Conservation (phyloP, 1,140 invertebrate species). For the Nephila pilipes region DNA sequence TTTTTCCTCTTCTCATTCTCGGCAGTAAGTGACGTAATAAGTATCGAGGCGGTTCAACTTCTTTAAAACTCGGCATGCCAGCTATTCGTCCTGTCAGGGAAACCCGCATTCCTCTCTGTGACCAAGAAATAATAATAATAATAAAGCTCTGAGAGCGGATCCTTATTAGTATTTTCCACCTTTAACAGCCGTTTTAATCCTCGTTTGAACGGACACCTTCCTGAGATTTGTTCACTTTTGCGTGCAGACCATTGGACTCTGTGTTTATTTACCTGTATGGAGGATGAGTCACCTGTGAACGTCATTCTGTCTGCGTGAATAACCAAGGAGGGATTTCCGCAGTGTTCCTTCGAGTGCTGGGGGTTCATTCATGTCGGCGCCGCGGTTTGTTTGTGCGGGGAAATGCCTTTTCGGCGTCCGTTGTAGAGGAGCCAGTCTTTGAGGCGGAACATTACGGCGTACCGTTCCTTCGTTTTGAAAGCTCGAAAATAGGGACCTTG, state of each 20-base stretch:
- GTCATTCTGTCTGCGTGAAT: constrained; percentile 34
- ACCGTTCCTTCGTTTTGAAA: not conserved
- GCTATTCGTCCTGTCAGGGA: constrained; percentile 24
- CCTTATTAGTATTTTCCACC: not conserved
- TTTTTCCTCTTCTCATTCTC: not conserved
- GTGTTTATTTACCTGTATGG: not conserved
- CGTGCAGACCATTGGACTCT: no score
- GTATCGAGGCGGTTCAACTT: constrained; percentile 1
- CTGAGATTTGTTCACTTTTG: no score
- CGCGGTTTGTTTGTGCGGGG: not conserved
- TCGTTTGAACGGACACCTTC: not conserved
- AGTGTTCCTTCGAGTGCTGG: not conserved
- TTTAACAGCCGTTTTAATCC: not conserved
- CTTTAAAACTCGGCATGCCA: not conserved
- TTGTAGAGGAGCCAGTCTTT: not conserved
- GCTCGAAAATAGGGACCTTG: not conserved
- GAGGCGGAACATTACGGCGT: not conserved
- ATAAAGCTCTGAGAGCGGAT: not conserved
- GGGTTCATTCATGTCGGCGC: not conserved
- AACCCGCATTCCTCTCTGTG: constrained; percentile 1
- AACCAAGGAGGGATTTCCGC: constrained; percentile 28
- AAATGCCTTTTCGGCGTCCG: not conserved
- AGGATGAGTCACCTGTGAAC: not conserved
- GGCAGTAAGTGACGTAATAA: not conserved
- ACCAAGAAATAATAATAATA: not conserved